phyloP scores from a whole-genome alignment of 2,797 vertebrate genomes.

The Alca torda region DNA sequence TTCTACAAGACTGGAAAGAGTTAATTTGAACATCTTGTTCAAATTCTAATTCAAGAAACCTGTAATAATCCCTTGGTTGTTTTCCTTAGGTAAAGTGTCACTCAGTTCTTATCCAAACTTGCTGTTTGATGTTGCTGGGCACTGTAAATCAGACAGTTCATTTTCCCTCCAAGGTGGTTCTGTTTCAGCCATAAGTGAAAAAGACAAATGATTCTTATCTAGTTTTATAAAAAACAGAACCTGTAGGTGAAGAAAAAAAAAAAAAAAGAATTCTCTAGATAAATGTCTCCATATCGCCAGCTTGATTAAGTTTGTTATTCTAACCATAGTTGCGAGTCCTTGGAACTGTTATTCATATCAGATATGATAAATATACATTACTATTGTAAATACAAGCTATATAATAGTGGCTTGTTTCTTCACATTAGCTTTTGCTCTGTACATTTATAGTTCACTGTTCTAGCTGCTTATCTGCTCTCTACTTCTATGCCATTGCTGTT shows the following conservation, averaged over 20 bases:
- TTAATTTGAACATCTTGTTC: background rate
- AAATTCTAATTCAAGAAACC: background rate
- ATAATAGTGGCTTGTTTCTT: background rate
- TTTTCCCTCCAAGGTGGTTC: background rate
- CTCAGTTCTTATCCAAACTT: background rate
- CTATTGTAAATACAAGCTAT: background rate
- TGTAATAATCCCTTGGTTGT: background rate
- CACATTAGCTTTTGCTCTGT: background rate
- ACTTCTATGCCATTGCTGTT: background rate
- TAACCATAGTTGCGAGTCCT: background rate
- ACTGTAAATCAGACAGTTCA: background rate
- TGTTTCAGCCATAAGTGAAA: slow-evolving; percentile 14
- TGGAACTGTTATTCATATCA: background rate
- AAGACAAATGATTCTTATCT: slow-evolving; percentile 26
- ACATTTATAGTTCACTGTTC: background rate
- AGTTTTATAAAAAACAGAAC: slow-evolving; percentile 11
- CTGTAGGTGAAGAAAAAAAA: background rate
- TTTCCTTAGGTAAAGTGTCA: slow-evolving; percentile 5
- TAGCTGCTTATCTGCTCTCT: background rate
- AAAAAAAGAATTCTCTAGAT: background rate
- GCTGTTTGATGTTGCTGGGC: background rate
- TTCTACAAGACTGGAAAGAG: background rate
- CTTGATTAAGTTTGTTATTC: slow-evolving; percentile 13
- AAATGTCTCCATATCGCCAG: background rate
- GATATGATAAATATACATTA: background rate